Evolutionary conservation across 2,888 invertebrate species (phyloP).

Genomic region (Magallana nippona): DNA sequence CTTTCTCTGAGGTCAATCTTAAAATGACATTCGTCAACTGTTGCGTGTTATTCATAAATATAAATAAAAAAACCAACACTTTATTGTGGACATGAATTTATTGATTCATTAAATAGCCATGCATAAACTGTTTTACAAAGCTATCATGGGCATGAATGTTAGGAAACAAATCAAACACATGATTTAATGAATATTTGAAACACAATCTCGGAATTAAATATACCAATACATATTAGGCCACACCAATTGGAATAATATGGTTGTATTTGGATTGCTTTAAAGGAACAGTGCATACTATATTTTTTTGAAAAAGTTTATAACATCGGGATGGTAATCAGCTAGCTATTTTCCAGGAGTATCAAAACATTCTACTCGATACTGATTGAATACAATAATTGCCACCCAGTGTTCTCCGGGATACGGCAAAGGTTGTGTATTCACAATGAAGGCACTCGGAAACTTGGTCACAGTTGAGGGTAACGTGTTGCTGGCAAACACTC

Average conservation of each 20-base stretch:
- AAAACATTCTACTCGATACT: constrained; percentile 33
- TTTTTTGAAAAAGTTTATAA: constrained; percentile 22
- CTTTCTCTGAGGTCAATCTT: too few relatives aligned
- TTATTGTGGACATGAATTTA: too few relatives aligned
- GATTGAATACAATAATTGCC: constrained; percentile 25
- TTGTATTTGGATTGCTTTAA: constrained; percentile 34
- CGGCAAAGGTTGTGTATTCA: constrained; percentile 36
- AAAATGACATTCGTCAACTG: too few relatives aligned
- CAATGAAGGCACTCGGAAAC: constrained; percentile 32
- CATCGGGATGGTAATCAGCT: constrained; percentile 14
- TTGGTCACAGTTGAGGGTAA: constrained; percentile 17
- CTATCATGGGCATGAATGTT: constrained; percentile 17
- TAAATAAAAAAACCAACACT: too few relatives aligned
- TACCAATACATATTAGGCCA: constrained; percentile 42
- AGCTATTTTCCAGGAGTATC: constrained; percentile 35
- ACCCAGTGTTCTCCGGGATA: constrained; percentile 41
- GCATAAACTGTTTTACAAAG: constrained; percentile 31
- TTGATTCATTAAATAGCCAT: constrained; percentile 5
- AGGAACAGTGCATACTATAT: constrained; percentile 19
- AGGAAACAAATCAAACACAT: constrained; percentile 28
- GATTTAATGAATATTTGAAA: not conserved
- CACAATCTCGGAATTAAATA: constrained; percentile 37
- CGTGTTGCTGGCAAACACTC: constrained; percentile 36
- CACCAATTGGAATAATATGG: constrained; percentile 29
- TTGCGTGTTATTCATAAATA: too few relatives aligned